A percentile compares a stretch with the other conserved stretches of the same genome.
Conservation (phyloP, 2,797 vertebrate species). For the Carapus acus region DNA sequence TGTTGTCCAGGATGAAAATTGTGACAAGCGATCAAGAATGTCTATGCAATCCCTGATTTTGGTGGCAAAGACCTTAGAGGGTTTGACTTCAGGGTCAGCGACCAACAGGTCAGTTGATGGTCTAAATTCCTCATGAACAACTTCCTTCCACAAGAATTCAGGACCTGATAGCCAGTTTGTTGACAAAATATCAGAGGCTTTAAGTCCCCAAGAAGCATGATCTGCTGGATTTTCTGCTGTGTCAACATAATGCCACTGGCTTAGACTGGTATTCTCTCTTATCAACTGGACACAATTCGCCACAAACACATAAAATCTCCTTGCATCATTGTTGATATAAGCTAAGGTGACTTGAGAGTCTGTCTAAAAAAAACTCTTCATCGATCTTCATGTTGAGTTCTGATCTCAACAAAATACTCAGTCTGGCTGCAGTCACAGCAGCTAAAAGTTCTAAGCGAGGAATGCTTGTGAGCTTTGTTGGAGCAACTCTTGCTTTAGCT, state of each 20-base stretch:
- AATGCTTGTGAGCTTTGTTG: too few relatives aligned
- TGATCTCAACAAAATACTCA: constrained; percentile 1
- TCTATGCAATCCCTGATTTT: not conserved
- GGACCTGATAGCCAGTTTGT: constrained; percentile 32
- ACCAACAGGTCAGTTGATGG: constrained; percentile 12
- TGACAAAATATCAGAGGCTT: constrained; percentile 2
- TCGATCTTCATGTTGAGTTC: too few relatives aligned
- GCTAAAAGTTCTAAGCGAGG: constrained; percentile 12
- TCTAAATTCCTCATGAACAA: constrained; percentile 5
- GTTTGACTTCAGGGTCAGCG: constrained; percentile 12
- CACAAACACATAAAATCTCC: constrained; percentile 25
- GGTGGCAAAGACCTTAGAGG: constrained; percentile 1
- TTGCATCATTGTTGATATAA: constrained; percentile 28
- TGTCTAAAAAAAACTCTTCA: constrained; percentile 22
- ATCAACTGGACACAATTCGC: constrained; percentile 22
- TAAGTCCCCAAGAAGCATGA: constrained; percentile 19
- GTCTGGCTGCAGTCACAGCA: not conserved
- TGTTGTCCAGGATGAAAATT: constrained; percentile 36
- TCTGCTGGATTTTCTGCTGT: constrained; percentile 24
- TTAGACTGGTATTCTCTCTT: too few relatives aligned
- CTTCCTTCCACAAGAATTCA: constrained; percentile 15
- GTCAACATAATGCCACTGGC: constrained; percentile 25
- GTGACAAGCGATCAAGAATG: constrained; percentile 20
- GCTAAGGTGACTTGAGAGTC: constrained; percentile 16
- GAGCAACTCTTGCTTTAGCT: constrained; percentile 7